These are phyloP conservation scores for Eumaeus atala DNA, from an alignment of 1,140 invertebrate species.

Conservation along the genomic window DNA sequence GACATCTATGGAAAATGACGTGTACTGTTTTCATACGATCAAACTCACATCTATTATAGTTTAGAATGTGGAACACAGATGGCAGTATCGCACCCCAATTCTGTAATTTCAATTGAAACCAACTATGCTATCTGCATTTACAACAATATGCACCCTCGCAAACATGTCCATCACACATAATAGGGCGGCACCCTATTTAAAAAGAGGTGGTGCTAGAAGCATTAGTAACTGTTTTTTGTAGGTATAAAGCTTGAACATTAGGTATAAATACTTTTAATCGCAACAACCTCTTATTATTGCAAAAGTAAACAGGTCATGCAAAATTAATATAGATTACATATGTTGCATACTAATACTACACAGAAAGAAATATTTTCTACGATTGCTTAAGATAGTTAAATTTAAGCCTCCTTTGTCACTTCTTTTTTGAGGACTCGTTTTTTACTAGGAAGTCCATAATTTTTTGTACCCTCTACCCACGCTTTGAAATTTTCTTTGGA, in stretches of 20 bases:
- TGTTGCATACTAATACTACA: too few species aligned
- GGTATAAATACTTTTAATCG: too few species aligned
- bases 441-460: too few species aligned
- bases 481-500: too few species aligned
- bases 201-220: conserved; percentile 21
- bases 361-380: too few species aligned
- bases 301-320: too few species aligned
- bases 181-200: conserved; percentile 29
- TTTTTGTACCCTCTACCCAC: too few species aligned
- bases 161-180: conserved; percentile 12
- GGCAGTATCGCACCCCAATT: background rate
- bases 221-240: conserved; percentile 5
- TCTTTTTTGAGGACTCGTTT: too few species aligned
- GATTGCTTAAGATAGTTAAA: too few species aligned
- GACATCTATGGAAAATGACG: background rate
- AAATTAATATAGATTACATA: too few species aligned
- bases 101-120: background rate
- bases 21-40: background rate
- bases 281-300: too few species aligned
- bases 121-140: background rate
- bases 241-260: background rate
- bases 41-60: background rate
- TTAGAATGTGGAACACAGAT: background rate
- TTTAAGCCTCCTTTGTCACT: too few species aligned
- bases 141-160: conserved; percentile 12